Conservation (phyloP, 2,888 invertebrate species). For the Neelides folsomi region DNA sequence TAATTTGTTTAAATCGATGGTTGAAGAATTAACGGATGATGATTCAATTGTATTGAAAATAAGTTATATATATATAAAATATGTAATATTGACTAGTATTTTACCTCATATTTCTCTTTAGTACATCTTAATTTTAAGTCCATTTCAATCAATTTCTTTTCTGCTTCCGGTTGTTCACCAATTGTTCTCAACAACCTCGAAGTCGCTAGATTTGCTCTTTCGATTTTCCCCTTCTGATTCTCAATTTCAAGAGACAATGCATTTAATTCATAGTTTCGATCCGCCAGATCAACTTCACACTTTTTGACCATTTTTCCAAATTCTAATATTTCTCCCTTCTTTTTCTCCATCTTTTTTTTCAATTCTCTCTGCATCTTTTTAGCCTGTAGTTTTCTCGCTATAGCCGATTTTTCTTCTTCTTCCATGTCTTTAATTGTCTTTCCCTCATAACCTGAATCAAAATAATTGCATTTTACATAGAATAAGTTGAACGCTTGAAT, state of each 20-base stretch:
- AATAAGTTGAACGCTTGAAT: background rate
- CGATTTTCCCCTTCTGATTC: constrained; percentile 27
- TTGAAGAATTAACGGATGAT: background rate
- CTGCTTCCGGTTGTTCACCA: constrained; percentile 6
- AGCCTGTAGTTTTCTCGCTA: constrained; percentile 36
- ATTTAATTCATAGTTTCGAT: constrained; percentile 23
- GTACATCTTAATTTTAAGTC: constrained; percentile 23
- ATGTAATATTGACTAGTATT: background rate
- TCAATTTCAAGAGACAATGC: constrained; percentile 19
- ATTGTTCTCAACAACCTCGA: constrained; percentile 15
- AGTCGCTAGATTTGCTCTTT: constrained; percentile 19
- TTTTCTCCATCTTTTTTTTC: background rate
- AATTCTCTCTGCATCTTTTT: constrained; percentile 10
- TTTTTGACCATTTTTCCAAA: constrained; percentile 3
- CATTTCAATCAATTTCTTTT: constrained; percentile 15
- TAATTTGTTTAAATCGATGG: background rate
- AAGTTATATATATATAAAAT: background rate
- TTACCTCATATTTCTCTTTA: constrained; percentile 25
- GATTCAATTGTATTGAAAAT: background rate
- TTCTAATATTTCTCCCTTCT: constrained; percentile 8
- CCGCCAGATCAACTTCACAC: constrained; percentile 13
- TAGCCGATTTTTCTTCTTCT: constrained; percentile 39
- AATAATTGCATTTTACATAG: background rate
- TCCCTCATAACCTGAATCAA: constrained; percentile 43
- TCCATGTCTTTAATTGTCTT: constrained; percentile 44